Evolutionary conservation across 1,140 invertebrate genomes (phyloP).

Genomic region (Eciton burchellii): DNA sequence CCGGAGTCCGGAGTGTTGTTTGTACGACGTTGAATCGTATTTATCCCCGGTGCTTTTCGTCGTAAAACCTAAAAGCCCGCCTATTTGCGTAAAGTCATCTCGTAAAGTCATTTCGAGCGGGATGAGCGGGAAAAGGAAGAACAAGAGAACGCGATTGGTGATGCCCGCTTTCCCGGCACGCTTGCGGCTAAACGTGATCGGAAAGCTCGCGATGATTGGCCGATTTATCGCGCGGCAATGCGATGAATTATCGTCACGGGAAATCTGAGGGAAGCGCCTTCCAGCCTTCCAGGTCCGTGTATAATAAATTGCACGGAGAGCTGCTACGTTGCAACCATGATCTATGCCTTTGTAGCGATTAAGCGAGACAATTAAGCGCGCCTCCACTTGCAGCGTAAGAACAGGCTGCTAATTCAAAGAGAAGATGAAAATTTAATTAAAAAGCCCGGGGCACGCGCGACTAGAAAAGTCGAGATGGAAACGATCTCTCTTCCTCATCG

Average conservation of each 20-base stretch:
- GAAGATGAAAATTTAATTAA: constrained; percentile 55
- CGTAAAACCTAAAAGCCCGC: constrained; percentile 43
- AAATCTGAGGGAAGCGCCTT: constrained; percentile 21
- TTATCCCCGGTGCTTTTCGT: constrained; percentile 42
- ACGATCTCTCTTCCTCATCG: neutral
- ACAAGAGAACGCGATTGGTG: constrained; percentile 6
- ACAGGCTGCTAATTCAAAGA: constrained; percentile 5
- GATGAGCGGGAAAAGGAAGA: neutral
- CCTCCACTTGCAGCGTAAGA: constrained; percentile 3
- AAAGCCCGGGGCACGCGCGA: neutral
- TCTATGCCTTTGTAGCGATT: constrained; percentile 40
- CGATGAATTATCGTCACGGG: constrained; percentile 21
- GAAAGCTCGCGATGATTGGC: constrained; percentile 34
- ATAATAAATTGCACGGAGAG: constrained; percentile 39
- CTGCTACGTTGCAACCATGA: constrained; percentile 12
- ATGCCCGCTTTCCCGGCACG: constrained; percentile 3
- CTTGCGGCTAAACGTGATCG: neutral
- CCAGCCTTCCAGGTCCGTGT: too few relatives aligned
- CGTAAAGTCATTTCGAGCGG: constrained; percentile 7
- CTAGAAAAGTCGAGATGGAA: constrained; percentile 28
- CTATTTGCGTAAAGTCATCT: constrained; percentile 34
- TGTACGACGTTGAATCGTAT: constrained; percentile 37
- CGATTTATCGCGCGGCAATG: constrained; percentile 5
- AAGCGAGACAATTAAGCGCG: constrained; percentile 44
- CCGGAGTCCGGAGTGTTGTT: constrained; percentile 22